Base-by-base conservation (phyloP, 2,888 invertebrate species). In the Colletes collaris region DNA sequence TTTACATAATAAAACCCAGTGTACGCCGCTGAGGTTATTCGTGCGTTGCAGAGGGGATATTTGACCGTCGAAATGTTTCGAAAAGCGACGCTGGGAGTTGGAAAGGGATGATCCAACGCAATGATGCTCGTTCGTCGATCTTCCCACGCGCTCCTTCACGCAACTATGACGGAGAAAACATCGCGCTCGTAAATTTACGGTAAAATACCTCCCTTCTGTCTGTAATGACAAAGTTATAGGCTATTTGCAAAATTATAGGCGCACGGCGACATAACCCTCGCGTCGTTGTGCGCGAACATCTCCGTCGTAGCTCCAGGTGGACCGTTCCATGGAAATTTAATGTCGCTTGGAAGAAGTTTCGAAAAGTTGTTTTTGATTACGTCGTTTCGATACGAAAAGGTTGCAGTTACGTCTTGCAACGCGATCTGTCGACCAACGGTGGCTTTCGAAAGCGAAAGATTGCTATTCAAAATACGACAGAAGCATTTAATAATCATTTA, bases 151-250 rank as follows among this genome's bases (percentile, higher is more conserved):
- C 40, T 63, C 37, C 37, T 19, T 44, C 49, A 60, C 59, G 55
- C 74, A 66, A 67, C 71, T 81, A 75, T 58, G 59, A 58, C 65
- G 11, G 19, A 44, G 52, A 52, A 66, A 63, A 71, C 59, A 59
- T 53, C 19, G 37, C 19, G 50, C 58, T 66, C 65, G 72, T 66
- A 72, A 72, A 59, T 27, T 53, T 59, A 44, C 40, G 44, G 52
- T 52, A 19, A 53, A 80, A 63, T 69, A 58, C 69, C 70, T 76
- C 62, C 71, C 62, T 76, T 76, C 66, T 58, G 53, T 63, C 81
- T 69, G 73, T 75, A 77, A 82, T 82, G 82, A 71, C 65, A 56
- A 82, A 82, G 81, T 82, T 76, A 82, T 82, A 77, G 78, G 68
- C 55, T 64, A 74, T 64, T 76, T 68, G 76, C 76, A 56, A 81